Percentiles rank a stretch among this genome's conserved stretches.
Conservation (phyloP, 2,797 vertebrate species). For the Sebastiscus tertius region DNA sequence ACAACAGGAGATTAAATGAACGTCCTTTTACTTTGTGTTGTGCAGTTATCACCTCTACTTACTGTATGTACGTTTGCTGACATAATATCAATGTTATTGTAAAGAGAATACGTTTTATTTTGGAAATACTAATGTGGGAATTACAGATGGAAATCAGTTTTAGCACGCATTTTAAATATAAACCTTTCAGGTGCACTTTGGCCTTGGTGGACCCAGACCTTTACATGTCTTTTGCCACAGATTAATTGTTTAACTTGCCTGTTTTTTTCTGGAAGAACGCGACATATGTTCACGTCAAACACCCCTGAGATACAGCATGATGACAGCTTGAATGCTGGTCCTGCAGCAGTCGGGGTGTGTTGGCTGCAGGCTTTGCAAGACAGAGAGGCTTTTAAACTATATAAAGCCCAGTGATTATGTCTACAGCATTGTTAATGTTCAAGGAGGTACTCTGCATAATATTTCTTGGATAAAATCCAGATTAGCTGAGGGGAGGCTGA, state of each 20-base stretch:
- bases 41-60: neutral
- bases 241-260: neutral
- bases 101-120: neutral
- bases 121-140: neutral
- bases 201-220: neutral
- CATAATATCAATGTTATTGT: neutral
- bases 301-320: conserved; percentile 3
- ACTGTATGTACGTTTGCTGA: neutral
- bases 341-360: neutral
- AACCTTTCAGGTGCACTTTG: neutral
- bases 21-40: neutral
- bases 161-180: neutral
- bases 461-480: neutral
- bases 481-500: neutral
- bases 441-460: neutral
- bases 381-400: neutral
- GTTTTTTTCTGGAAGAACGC: neutral
- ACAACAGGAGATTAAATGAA: neutral
- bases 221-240: neutral
- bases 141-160: neutral
- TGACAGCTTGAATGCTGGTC: conserved; percentile 28
- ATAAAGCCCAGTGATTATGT: neutral
- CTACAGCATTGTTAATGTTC: neutral
- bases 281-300: conserved; percentile 11
- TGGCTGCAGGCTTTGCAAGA: neutral